Evolutionary conservation across 2,888 invertebrate species (phyloP).

Genomic region (Brenthis daphne): DNA sequence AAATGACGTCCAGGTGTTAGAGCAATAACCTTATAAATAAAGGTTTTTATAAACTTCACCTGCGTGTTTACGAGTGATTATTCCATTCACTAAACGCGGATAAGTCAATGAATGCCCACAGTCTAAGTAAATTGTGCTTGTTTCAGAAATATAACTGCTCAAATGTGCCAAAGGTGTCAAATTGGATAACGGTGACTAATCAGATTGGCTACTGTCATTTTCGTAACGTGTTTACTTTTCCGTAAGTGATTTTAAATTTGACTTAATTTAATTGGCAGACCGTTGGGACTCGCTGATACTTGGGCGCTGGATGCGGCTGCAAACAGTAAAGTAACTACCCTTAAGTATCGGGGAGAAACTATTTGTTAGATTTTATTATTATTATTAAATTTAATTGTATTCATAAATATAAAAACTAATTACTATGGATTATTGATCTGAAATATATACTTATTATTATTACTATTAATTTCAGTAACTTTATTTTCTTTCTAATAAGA

Average conservation of each 20-base stretch:
- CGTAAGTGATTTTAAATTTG: background rate
- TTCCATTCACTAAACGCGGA: conserved; percentile 19
- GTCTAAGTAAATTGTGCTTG: background rate
- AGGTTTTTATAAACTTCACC: conserved; percentile 33
- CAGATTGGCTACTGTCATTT: background rate
- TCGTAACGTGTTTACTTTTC: background rate
- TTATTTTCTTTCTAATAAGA: too few relatives aligned
- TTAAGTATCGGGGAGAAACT: too few relatives aligned
- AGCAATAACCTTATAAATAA: conserved; percentile 32
- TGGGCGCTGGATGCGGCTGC: too few relatives aligned
- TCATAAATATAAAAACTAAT: too few relatives aligned
- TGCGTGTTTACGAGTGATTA: conserved; percentile 26
- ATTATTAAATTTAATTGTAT: too few relatives aligned
- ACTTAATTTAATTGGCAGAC: too few relatives aligned
- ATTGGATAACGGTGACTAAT: background rate
- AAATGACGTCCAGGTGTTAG: conserved; percentile 16
- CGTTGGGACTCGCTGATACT: too few relatives aligned
- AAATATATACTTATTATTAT: too few relatives aligned
- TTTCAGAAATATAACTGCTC: too few relatives aligned
- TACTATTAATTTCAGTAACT: background rate
- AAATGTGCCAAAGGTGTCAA: background rate
- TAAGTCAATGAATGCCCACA: background rate
- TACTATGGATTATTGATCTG: too few relatives aligned
- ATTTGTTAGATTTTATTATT: too few relatives aligned
- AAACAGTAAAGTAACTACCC: too few relatives aligned